Conservation (phyloP, 2,888 invertebrate genomes). For the Ochropleura plecta region DNA sequence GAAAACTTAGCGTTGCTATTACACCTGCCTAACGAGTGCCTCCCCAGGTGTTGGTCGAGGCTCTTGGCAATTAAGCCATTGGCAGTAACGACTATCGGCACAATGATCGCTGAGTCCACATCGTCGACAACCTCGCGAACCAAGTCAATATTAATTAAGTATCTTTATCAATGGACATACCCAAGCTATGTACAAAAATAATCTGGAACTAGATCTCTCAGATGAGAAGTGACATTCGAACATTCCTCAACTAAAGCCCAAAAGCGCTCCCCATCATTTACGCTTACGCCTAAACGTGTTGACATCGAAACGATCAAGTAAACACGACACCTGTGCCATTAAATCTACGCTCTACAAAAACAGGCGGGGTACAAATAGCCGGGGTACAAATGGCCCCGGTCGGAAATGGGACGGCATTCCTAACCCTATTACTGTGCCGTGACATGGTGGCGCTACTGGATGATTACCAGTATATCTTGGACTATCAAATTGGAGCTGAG, state of each 20-base stretch:
- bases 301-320: constrained; percentile 44
- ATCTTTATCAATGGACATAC: too few relatives aligned
- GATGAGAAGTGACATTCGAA: background rate
- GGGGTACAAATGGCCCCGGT: constrained; percentile 51
- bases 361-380: constrained; percentile 42
- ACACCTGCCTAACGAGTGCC: too few relatives aligned
- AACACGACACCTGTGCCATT: constrained; percentile 52
- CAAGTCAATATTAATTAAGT: too few relatives aligned
- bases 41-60: too few relatives aligned
- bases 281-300: constrained; percentile 35
- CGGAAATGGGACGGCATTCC: constrained; percentile 81
- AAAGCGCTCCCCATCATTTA: constrained; percentile 31
- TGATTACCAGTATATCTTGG: constrained; percentile 12
- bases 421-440: constrained; percentile 66
- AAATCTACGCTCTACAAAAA: constrained; percentile 52
- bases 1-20: too few relatives aligned
- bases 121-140: too few relatives aligned
- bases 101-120: too few relatives aligned
- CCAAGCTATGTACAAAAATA: too few relatives aligned
- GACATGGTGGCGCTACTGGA: constrained; percentile 55
- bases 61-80: too few relatives aligned
- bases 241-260: background rate
- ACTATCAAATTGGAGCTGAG: background rate
- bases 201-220: background rate
- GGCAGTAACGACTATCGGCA: too few relatives aligned